Base-by-base conservation (phyloP, 1,140 invertebrate genomes). In the Drosophila nikananu region DNA sequence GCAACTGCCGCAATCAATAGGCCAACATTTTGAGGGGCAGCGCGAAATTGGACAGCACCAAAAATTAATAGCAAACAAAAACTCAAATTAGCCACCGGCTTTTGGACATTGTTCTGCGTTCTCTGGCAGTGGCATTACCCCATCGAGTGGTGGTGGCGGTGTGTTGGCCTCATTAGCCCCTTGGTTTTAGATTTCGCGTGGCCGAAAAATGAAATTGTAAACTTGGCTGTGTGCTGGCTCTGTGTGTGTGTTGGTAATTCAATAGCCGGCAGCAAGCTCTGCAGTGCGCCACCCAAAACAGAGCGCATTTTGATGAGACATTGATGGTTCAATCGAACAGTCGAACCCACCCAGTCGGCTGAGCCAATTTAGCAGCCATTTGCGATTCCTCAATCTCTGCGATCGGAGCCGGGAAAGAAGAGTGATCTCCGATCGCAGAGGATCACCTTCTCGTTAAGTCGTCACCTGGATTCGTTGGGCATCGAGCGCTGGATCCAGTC, bases 331-430 rank as follows among this genome's bases (percentile, higher is more conserved):
- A 89, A 89, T 89, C 86, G 64, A 68, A 58, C 73, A 35, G 68
- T 74, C 71, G 58, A 57, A 87, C 77, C 84, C 84, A 87, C 84
- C 84, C 84, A 84, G 74, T 66, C 65, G 58, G 84, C 39, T 35
- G 73, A 90, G 82, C 86, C 86, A 89, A 89, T 89, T 89, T 89
- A 89, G 86, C 86, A 86, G 46, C 80, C 54, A 72, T 77, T 82
- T 86, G 83, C 83, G 75, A 81, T 75, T 77, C 74, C 65, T 72
- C 65, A 57, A 82, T 82, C 68, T 61, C 66, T 62, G 63, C 57
- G 71, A 62, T 71, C 44, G 21, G 23, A 27, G 25, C 25, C 32
- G 23, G 42, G 15, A 32, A 17, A n/a, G 35, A n/a, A 30, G 57
- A 48, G 21, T 41, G 39, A 65, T 35, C 39, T 23, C 19, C n/a